Conservation (phyloP, 1,140 invertebrate genomes). For the Drosophila obscura region DNA sequence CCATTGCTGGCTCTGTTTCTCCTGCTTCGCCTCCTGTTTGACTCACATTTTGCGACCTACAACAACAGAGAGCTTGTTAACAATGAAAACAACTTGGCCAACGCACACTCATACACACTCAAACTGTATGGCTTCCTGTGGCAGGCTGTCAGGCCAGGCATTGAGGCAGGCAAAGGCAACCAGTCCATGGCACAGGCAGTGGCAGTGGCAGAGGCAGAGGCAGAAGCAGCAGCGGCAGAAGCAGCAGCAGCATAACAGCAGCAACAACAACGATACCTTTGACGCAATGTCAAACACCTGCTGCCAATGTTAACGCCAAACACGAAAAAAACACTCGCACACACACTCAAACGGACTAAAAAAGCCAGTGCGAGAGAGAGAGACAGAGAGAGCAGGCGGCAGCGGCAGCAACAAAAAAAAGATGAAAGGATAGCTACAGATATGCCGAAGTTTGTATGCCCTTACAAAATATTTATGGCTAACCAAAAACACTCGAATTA, state of each 20-base stretch:
- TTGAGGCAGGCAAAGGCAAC: conserved; percentile 47
- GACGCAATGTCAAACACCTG: conserved; percentile 82
- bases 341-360: conserved; percentile 49
- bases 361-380: conserved; percentile 37
- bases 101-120: conserved; percentile 13
- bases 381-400: conserved; percentile 48
- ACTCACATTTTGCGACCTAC: conserved; percentile 65
- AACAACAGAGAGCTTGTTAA: conserved; percentile 79
- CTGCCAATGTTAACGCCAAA: conserved; percentile 81
- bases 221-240: conserved; percentile 38
- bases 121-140: conserved; percentile 79
- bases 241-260: conserved; percentile 29
- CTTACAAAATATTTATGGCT: no score
- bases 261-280: conserved; percentile 70
- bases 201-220: conserved; percentile 24
- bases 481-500: no score
- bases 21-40: conserved; percentile 1
- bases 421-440: no score
- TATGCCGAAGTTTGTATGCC: no score
- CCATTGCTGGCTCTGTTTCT: not conserved
- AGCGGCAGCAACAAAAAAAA: conserved; percentile 55
- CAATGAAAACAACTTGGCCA: conserved; percentile 79
- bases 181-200: conserved; percentile 47
- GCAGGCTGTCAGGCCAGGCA: conserved; percentile 74
- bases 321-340: conserved; percentile 69